phyloP scores from a whole-genome alignment of 2,888 invertebrate species.

The Harpagoxenus sublaevis region DNA sequence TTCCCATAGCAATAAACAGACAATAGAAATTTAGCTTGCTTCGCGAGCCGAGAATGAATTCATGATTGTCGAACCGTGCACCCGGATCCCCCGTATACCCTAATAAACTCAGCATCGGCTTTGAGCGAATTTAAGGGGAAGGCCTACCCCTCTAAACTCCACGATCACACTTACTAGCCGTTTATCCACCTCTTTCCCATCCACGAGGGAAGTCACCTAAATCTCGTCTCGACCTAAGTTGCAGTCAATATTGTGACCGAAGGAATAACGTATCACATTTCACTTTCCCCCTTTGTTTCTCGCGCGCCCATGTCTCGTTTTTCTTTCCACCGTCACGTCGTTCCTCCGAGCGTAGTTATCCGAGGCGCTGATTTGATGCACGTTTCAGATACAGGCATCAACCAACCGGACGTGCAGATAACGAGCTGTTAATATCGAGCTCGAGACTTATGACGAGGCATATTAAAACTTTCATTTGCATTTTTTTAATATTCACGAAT shows the following conservation, averaged over 20 bases:
- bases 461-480: conserved; percentile 64
- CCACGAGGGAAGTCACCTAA: conserved; percentile 78
- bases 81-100: conserved; percentile 10
- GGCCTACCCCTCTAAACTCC: conserved; percentile 73
- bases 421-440: conserved; percentile 72
- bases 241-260: conserved; percentile 85
- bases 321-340: conserved; percentile 61
- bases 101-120: conserved; percentile 80
- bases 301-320: conserved; percentile 64
- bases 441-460: conserved; percentile 54
- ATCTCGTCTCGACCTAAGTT: conserved; percentile 81
- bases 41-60: conserved; percentile 16
- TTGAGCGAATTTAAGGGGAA: conserved; percentile 80
- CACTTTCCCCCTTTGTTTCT: conserved; percentile 63
- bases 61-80: conserved; percentile 7
- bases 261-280: conserved; percentile 82
- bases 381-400: conserved; percentile 72
- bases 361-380: conserved; percentile 75
- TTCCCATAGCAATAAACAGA: conserved; percentile 10
- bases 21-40: conserved; percentile 16
- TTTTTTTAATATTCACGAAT: conserved; percentile 3
- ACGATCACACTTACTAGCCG: conserved; percentile 71
- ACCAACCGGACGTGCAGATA: conserved; percentile 70
- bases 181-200: conserved; percentile 74
- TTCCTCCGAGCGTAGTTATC: conserved; percentile 64